Conservation (phyloP, 2,113 vertebrate species). For the Pituophis catenifer region DNA sequence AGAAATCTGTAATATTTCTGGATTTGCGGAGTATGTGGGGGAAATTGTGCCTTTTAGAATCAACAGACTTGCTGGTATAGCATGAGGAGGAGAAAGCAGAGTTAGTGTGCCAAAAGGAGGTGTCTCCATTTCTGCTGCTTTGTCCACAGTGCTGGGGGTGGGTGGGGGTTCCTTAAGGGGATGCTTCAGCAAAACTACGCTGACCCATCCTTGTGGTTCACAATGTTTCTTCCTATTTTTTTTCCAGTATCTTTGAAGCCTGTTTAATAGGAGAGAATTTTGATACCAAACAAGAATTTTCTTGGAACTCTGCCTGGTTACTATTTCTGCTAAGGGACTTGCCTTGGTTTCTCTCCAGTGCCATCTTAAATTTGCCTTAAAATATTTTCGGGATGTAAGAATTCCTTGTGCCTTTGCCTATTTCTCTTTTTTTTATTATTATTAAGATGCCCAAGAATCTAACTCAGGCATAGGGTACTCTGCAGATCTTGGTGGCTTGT, state of each 20-base stretch:
- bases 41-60: conserved; percentile 41
- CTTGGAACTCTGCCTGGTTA: neutral
- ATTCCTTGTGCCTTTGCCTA: conserved; percentile 23
- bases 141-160: neutral
- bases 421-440: neutral
- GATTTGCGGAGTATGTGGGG: neutral
- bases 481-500: neutral
- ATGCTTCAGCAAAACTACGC: neutral
- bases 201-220: neutral
- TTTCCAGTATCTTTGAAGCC: neutral
- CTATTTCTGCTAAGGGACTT: neutral
- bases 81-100: neutral
- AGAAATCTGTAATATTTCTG: neutral
- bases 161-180: neutral
- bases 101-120: neutral
- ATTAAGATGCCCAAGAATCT: neutral
- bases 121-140: neutral
- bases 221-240: neutral
- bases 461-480: neutral
- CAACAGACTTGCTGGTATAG: neutral
- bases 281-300: neutral
- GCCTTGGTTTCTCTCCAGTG: conserved; percentile 19
- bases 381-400: neutral
- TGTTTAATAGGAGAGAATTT: neutral
- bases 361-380: conserved; percentile 23